Conservation (phyloP, 2,797 vertebrate genomes). For the Falco biarmicus region DNA sequence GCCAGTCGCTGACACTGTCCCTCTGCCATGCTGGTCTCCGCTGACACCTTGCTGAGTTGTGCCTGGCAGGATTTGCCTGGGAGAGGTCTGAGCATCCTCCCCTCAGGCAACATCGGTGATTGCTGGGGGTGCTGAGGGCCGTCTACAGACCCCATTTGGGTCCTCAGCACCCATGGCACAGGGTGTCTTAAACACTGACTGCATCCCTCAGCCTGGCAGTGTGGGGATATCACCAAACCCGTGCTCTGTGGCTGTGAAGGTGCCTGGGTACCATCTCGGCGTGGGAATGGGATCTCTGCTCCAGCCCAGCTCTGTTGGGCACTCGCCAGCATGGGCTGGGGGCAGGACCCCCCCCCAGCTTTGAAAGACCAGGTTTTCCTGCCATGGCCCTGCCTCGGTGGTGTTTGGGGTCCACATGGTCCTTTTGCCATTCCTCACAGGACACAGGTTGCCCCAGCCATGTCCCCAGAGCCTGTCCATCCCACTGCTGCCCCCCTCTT, state of each 20-base stretch:
- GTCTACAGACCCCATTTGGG: fast-evolving
- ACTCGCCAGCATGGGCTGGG: neutral
- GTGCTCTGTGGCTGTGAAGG: fast-evolving
- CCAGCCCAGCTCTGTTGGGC: neutral
- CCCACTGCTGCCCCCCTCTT: neutral
- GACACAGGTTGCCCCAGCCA: fast-evolving
- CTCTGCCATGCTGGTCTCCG: neutral
- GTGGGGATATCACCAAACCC: neutral
- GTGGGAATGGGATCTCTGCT: neutral
- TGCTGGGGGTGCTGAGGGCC: neutral
- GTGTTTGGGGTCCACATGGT: fast-evolving
- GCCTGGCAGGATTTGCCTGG: neutral
- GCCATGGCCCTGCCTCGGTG: fast-evolving
- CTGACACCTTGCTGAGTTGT: neutral
- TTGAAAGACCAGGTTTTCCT: neutral
- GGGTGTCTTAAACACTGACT: neutral
- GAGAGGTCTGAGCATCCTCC: neutral
- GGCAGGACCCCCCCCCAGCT: neutral
- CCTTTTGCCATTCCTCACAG: neutral
- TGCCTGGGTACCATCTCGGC: fast-evolving
- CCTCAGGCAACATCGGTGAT: neutral
- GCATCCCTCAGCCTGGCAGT: neutral
- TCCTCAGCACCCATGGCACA: neutral
- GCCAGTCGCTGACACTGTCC: neutral
- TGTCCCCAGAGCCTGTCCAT: neutral